Conservation (phyloP, 2,888 invertebrate genomes). For the Rhagium mordax region DNA sequence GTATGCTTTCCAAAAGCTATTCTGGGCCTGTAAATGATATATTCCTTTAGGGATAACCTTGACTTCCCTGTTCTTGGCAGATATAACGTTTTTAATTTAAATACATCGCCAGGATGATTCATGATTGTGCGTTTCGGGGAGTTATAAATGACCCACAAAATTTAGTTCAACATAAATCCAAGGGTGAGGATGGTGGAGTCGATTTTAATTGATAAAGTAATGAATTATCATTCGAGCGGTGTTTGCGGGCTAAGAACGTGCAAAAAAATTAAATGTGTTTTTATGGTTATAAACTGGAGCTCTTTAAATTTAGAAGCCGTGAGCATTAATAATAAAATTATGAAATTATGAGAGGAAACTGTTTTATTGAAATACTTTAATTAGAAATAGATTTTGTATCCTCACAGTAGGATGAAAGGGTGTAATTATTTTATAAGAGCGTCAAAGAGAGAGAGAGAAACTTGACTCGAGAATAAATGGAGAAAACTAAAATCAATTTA, state of each 20-base stretch:
- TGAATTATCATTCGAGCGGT: neutral
- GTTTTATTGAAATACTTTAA: too few relatives aligned
- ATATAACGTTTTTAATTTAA: conserved; percentile 13
- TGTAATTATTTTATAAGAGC: too few relatives aligned
- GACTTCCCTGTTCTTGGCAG: conserved; percentile 11
- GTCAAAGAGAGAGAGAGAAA: too few relatives aligned
- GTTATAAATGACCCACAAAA: neutral
- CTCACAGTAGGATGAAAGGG: too few relatives aligned
- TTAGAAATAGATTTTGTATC: too few relatives aligned
- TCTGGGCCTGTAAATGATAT: conserved; percentile 19
- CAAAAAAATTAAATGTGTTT: too few relatives aligned
- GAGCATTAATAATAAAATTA: too few relatives aligned
- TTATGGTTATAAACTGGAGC: too few relatives aligned
- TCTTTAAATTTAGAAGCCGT: too few relatives aligned
- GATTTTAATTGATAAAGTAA: neutral
- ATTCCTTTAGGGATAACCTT: neutral
- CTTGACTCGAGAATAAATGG: too few relatives aligned
- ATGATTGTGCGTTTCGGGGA: neutral
- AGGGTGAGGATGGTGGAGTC: neutral
- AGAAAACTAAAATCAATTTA: too few relatives aligned
- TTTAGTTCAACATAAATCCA: neutral
- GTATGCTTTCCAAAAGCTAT: conserved; percentile 13
- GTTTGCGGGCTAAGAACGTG: neutral
- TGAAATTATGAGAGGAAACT: too few relatives aligned
- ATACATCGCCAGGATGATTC: neutral